phyloP scores from a whole-genome alignment of 1,140 invertebrate species.

The Drosophila nebulosa region DNA sequence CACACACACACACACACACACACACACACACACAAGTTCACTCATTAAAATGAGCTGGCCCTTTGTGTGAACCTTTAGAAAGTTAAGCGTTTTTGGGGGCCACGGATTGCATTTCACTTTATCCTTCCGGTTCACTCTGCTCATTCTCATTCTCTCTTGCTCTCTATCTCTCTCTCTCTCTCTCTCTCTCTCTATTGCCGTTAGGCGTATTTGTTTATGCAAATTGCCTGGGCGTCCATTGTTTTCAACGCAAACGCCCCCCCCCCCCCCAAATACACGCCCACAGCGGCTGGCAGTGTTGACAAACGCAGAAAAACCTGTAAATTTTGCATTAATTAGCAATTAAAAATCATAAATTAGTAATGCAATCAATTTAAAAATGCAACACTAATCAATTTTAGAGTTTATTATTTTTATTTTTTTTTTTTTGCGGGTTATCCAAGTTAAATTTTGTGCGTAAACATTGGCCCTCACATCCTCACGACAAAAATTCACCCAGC shows the following conservation, averaged over 20 bases:
- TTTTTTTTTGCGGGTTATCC: background rate
- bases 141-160: background rate
- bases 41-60: constrained; percentile 58
- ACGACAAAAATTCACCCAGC: background rate
- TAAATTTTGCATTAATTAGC: constrained; percentile 68
- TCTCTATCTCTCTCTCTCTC: background rate
- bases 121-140: background rate
- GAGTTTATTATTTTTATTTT: constrained; percentile 15
- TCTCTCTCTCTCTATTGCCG: background rate
- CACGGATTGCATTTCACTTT: background rate
- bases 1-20: constrained; percentile 3
- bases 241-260: background rate
- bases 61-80: constrained; percentile 20
- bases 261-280: background rate
- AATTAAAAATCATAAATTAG: constrained; percentile 72
- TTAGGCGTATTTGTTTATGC: constrained; percentile 59
- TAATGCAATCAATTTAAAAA: constrained; percentile 62
- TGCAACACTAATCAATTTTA: constrained; percentile 53
- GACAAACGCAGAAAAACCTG: constrained; percentile 52
- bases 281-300: constrained; percentile 35
- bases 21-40: no score
- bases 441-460: background rate
- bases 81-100: background rate
- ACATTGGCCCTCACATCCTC: background rate
- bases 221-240: constrained; percentile 28